Evolutionary conservation across 2,888 invertebrate genomes (phyloP), one percentile per base, ranked within the genome.

Genomic region (Hoplodrina blanda): DNA sequence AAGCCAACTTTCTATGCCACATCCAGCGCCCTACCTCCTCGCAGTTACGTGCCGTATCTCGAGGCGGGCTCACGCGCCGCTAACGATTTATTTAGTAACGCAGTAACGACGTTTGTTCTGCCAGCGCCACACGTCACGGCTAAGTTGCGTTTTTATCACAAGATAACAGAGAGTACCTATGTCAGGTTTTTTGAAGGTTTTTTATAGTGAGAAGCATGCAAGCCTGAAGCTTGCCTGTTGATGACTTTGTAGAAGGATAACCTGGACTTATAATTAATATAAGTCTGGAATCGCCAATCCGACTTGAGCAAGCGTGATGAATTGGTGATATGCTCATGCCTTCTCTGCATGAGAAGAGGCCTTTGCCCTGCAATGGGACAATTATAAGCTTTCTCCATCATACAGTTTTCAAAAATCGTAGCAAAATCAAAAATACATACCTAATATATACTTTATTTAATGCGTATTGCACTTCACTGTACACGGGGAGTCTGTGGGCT

Each of bases 41-140:
- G 62, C 4, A 10, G 49, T 74, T 91, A 93, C 95, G 95, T 95
- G 95, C 95, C 92, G 88, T 95, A 95, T 95, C 95, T 92, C 91
- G 89, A 81, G 83, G 81, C 77, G 73, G 81, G 88, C 90, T 92
- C 92, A 92, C 94, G 92, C 94, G 91, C 91, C 89, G 90, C 92
- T 94, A 93, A 94, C 95, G 94, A 95, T 95, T 95, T 95, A 95
- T 95, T 95, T 94, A 95, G 94, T 88, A 88, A 91, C 90, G 88
- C 87, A 85, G 90, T 94, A 94, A 95, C 95, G 94, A 93, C 95
- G 95, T 95, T 95, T 95, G 93, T 88, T 87, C 93, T 92, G 88
- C 91, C 89, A 84, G 77, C 88, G 88, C 88, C 90, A 92, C 94
- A 93, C 93, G 91, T 93, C 93, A 93, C 88, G 78, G 69, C 82